Evolutionary conservation across 2,888 invertebrate genomes (phyloP).

Genomic region (Nemurella pictetii): DNA sequence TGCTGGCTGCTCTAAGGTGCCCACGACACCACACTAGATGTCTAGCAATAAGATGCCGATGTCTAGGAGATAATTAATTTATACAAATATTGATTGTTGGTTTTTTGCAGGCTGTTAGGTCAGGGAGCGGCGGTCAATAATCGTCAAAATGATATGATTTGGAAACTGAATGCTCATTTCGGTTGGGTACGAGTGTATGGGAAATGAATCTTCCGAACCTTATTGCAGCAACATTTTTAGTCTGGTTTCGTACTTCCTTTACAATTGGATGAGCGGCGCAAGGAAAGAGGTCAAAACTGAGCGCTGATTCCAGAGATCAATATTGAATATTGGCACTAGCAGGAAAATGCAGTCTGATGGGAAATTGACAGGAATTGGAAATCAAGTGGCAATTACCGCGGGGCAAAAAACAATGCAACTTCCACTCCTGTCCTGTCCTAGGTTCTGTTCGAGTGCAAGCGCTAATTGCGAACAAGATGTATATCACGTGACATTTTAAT

Average conservation of each 20-base stretch:
- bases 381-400: background rate
- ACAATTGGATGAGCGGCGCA: no score
- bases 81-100: background rate
- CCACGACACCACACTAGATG: background rate
- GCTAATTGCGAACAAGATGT: slow-evolving; percentile 15
- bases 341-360: background rate
- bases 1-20: background rate
- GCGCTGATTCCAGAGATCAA: background rate
- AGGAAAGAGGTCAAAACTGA: no score
- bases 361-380: background rate
- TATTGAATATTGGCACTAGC: no score
- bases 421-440: background rate
- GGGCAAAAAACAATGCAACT: background rate
- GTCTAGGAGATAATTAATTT: background rate
- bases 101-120: background rate
- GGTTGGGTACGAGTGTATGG: no score
- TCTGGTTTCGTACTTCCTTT: no score
- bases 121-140: background rate
- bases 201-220: no score
- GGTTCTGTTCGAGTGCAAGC: background rate
- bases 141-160: no score
- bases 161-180: no score
- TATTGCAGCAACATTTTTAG: no score
- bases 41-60: background rate
- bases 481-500: slow-evolving; percentile 24